phyloP scores from a whole-genome alignment of 2,888 invertebrate genomes.

The Rugalucina vietnamica region DNA sequence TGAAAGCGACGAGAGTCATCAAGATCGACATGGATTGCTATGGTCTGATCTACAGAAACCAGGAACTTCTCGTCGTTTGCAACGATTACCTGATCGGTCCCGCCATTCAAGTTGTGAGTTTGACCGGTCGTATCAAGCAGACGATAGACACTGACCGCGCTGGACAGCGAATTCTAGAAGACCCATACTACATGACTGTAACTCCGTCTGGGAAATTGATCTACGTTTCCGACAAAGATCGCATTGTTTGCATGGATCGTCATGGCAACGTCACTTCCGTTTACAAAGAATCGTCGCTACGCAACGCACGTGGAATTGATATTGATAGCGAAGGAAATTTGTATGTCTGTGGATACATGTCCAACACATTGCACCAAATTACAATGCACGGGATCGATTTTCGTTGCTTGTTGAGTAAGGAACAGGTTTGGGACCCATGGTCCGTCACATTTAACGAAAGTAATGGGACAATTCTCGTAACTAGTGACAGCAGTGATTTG shows the following conservation, averaged over 20 bases:
- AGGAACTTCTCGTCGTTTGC: conserved; percentile 61
- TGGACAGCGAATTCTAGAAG: conserved; percentile 51
- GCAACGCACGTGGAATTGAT: conserved; percentile 56
- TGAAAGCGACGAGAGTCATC: conserved; percentile 53
- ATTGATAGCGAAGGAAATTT: conserved; percentile 58
- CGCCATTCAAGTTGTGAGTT: conserved; percentile 51
- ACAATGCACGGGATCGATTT: conserved; percentile 62
- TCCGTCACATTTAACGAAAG: conserved; percentile 54
- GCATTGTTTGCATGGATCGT: conserved; percentile 62
- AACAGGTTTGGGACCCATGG: conserved; percentile 61
- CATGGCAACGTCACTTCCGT: conserved; percentile 61
- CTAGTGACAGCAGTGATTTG: conserved; percentile 52
- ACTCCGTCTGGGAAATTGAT: conserved; percentile 59
- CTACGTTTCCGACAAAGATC: conserved; percentile 61
- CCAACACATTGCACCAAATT: conserved; percentile 56
- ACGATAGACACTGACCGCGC: conserved; percentile 58
- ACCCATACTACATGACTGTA: conserved; percentile 59
- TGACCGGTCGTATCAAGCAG: conserved; percentile 61
- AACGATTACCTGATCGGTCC: conserved; percentile 62
- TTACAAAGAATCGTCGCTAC: conserved; percentile 51
- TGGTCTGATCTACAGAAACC: conserved; percentile 54
- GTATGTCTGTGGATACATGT: conserved; percentile 64
- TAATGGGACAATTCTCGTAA: conserved; percentile 55
- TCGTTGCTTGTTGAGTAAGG: conserved; percentile 51
- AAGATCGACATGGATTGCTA: conserved; percentile 63